A percentile compares a stretch with the other conserved stretches of the same genome.
Evolutionary conservation across 2,113 vertebrate species (phyloP).

Genomic region (Pyxicephalus adspersus): DNA sequence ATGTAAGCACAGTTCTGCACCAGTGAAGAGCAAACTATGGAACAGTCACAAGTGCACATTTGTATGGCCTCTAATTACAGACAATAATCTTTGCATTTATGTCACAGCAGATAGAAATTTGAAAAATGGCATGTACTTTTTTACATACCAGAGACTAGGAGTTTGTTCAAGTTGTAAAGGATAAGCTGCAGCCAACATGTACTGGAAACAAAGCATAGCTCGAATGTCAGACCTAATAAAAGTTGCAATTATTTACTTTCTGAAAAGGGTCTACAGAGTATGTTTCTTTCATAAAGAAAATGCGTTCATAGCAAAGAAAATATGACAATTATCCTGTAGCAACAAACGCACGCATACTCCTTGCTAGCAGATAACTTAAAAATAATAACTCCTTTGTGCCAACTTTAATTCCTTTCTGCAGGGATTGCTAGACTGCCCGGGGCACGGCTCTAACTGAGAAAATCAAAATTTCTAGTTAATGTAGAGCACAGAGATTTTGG

Average conservation of each 20-base stretch:
- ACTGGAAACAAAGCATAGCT: not conserved
- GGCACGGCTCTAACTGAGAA: no score
- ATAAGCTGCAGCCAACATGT: slow-evolving; percentile 17
- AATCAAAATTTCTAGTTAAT: no score
- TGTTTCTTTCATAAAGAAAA: slow-evolving; percentile 4
- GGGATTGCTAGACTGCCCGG: no score
- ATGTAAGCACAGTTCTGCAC: slow-evolving; percentile 53
- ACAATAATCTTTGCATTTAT: slow-evolving; percentile 10
- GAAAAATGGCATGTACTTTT: slow-evolving; percentile 31
- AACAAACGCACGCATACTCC: slow-evolving; percentile 9
- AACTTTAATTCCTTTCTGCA: no score
- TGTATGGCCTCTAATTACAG: slow-evolving; percentile 34
- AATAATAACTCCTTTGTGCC: not conserved
- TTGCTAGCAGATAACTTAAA: not conserved
- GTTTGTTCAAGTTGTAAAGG: not conserved
- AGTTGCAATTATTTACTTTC: slow-evolving; percentile 11
- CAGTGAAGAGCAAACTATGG: slow-evolving; percentile 46
- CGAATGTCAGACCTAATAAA: slow-evolving; percentile 29
- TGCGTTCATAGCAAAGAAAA: not conserved
- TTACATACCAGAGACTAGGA: slow-evolving; percentile 23
- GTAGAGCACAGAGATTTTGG: no score
- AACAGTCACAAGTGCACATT: slow-evolving; percentile 27
- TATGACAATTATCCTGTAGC: not conserved
- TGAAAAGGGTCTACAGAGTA: not conserved
- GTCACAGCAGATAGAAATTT: slow-evolving; percentile 34